A percentile compares a stretch with the other conserved stretches of the same genome.
These are phyloP conservation scores for Tinea semifulvella DNA, from an alignment of 2,888 invertebrate genomes.

Conservation along the genomic window DNA sequence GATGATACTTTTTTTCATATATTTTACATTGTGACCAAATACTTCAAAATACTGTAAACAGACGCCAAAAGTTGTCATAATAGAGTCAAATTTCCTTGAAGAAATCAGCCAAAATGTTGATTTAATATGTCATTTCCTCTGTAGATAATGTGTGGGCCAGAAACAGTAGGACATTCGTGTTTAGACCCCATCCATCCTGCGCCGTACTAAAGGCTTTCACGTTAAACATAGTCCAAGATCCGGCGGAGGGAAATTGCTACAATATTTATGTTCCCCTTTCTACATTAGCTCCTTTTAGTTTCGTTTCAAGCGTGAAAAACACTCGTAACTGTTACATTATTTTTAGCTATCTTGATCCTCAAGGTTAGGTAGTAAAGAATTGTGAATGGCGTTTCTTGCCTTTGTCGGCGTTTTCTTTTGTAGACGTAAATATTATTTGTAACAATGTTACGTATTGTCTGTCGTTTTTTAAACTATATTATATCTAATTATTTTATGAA, in stretches of 20 bases:
- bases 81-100: no score
- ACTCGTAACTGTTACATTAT: no score
- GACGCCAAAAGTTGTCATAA: neutral
- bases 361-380: no score
- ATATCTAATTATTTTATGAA: no score
- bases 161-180: neutral
- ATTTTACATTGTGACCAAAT: neutral
- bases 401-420: no score
- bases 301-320: no score
- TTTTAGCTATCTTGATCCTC: no score
- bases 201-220: neutral
- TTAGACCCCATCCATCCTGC: neutral
- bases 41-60: neutral
- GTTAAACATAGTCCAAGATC: neutral
- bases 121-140: neutral
- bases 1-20: no score
- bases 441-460: no score
- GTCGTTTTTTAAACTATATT: no score
- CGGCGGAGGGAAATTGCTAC: neutral
- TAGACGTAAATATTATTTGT: no score
- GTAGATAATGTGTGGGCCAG: neutral
- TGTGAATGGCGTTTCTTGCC: no score
- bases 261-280: conserved; percentile 1
- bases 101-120: neutral
- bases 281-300: neutral